Base-by-base conservation (phyloP, 2,888 invertebrate genomes). In the Agrochola macilenta region DNA sequence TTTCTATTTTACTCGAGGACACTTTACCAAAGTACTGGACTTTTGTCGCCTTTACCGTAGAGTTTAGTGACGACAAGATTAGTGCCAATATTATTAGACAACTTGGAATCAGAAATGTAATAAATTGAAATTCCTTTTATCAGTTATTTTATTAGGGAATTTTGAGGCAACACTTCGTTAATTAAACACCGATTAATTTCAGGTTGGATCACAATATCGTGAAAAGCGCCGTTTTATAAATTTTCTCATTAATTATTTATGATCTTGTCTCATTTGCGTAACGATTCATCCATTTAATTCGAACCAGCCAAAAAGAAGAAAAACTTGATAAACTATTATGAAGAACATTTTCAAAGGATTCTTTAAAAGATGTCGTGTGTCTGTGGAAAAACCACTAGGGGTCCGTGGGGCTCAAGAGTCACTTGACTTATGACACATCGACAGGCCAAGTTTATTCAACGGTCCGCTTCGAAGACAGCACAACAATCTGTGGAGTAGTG, bases 381-480 rank as follows among this genome's bases (percentile, higher is more conserved):
- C 91, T 91, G 84, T 88, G 89, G 88, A 26, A 85, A 87, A 90
- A 89, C 89, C 91, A 90, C 92, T 90, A 91, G 89, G 90, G 86
- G 91, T 91, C 89, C 87, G 86, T 77, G 66, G 80, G 63, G 84
- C 84, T 84, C 82, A 84, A 84, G 84, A 84, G 68, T 84, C 82
- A 81, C 84, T 84, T 96, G 96, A 95, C 96, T 96, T 96, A 95
- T 96, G 96, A 96, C 96, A 96, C 96, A 96, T 96, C 95, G 96
- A 96, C 95, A 95, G 93, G 93, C 92, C 93, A 95, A 96, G 96
- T 96, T 96, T 96, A 96, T 95, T 95, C 93, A 96, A 92, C 94
- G 93, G 92, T 91, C 93, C 93, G 92, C 90, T 91, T 90, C 91
- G 87, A 92, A 94, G 93, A 93, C 90, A 90, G 92, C 89, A 83